Base-by-base conservation (phyloP, 2,888 invertebrate genomes). In the Spisula solida region DNA sequence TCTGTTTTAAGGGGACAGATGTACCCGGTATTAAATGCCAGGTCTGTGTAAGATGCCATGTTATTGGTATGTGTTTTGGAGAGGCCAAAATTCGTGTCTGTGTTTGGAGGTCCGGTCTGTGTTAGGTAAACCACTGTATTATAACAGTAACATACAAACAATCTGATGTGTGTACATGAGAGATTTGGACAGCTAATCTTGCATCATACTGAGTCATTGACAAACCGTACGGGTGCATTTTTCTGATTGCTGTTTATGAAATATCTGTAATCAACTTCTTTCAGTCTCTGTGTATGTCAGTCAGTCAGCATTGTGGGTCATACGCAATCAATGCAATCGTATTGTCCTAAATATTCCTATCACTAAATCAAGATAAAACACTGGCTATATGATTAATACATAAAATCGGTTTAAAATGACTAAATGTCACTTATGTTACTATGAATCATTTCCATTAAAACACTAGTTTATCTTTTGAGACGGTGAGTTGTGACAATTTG, bases 381-480 rank as follows among this genome's bases (percentile, higher is more conserved):
- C 0, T 75, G 25, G 75, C 31, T 18, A 8, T 5, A 31, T 75
- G 34, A 75, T 31, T 70, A 70, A 31, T 75, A 75, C 4, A 18
- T 75, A 14, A 31, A 34, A 75, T 75, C 34, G 34, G 75, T 75
- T 75, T 75, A 75, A 75, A 31, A 75, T 75, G 34, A 31, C 75
- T 75, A 75, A 34, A 31, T 18, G 18, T 5, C 29, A 1, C 14
- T 75, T 31, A 31, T 31, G 75, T 75, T 12, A 75, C 75, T 75
- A 75, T 75, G 75, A 75, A 18, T 75, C 75, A 75, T 14, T 31
- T 75, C 75, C 75, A 75, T 75, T 75, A 75, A 75, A 75, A 31
- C 6, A 34, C 34, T 34, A 75, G 31, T 75, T 75, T 75, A 75
- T 75, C 75, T 75, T 75, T 18, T 31, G 75, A 34, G 31, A 31